Base-by-base conservation (phyloP, 2,888 invertebrate genomes). In the Cephalotes varians region DNA sequence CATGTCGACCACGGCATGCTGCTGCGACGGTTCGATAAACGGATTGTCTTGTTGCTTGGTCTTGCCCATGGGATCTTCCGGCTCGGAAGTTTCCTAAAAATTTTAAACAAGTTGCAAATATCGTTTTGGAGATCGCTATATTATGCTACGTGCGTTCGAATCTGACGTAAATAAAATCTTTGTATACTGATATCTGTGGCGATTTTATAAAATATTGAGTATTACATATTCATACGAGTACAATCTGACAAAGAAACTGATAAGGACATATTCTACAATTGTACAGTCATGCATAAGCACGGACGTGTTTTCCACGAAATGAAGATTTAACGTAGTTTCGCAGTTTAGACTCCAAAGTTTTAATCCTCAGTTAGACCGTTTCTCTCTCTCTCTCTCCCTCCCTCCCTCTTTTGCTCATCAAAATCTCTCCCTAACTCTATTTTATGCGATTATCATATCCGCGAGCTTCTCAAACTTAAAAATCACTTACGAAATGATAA, bases 1-100 rank as follows among this genome's bases (percentile, higher is more conserved):
- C 97, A 98, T 98, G 95, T 99, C 98, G 80, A 99, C 98, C 91
- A 98, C 97, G 87, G 98, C 97, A 95, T 97, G 98, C 94, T 97
- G 97, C 95, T 97, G 98, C 92, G 96, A 96, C 94, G 96, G 97
- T 95, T 98, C 98, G 94, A 98, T 97, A 95, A 98, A 98, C 92
- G 98, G 98, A 96, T 98, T 98, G 96, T 98, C 98, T 92, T 96
- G 95, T 92, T 97, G 97, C 95, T 98, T 98, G 90, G 97, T 96
- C 96, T 98, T 98, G 87, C 97, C 97, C 93, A 97, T 96, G 94
- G 97, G 97, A 94, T 97, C 97, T 94, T 98, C 97, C 88, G 97
- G 96, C 93, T 97, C 97, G 94, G 62, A 21, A 37, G 97, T 96
- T 94, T 98, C 98, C 98, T 98, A 94, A 15, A 79, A 83, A 51